Evolutionary conservation across 2,113 vertebrate genomes (phyloP).

Genomic region (Melanerpes aurifrons): DNA sequence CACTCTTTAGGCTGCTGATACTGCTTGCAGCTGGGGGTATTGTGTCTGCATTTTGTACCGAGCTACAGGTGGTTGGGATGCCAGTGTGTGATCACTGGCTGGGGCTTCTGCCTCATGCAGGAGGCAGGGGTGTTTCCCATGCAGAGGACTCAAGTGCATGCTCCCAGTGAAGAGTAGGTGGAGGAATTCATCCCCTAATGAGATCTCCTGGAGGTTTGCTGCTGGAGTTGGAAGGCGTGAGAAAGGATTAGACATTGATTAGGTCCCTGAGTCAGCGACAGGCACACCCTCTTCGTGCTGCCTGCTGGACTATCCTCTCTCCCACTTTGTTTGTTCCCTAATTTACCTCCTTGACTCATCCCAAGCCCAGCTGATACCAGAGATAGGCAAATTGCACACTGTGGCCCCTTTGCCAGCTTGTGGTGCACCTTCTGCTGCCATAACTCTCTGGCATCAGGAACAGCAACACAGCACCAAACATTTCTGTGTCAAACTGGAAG

Average conservation of each 20-base stretch:
- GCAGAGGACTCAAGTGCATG: not conserved
- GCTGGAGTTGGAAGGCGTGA: conserved; percentile 18
- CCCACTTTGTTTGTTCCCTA: conserved; percentile 33
- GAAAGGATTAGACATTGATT: not conserved
- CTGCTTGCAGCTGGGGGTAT: not conserved
- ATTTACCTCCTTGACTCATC: conserved; percentile 9
- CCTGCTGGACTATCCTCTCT: not conserved
- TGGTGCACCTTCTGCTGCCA: not conserved
- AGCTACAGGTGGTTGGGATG: not conserved
- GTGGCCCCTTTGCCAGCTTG: not conserved
- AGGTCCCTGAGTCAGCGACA: conserved; percentile 15
- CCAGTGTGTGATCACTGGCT: not conserved
- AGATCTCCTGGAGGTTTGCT: not conserved
- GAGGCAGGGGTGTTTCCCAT: not conserved
- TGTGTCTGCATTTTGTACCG: not conserved
- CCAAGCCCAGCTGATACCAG: not conserved
- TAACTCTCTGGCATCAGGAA: not conserved
- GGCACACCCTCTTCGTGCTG: not conserved
- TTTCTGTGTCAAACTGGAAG: not conserved
- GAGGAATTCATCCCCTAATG: not conserved
- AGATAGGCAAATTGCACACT: not conserved
- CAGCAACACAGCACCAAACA: not conserved
- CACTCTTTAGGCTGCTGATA: not conserved
- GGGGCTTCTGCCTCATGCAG: not conserved
- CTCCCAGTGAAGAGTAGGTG: not conserved